Conservation (phyloP, 2,797 vertebrate species). For the Gorsachius magnificus region DNA sequence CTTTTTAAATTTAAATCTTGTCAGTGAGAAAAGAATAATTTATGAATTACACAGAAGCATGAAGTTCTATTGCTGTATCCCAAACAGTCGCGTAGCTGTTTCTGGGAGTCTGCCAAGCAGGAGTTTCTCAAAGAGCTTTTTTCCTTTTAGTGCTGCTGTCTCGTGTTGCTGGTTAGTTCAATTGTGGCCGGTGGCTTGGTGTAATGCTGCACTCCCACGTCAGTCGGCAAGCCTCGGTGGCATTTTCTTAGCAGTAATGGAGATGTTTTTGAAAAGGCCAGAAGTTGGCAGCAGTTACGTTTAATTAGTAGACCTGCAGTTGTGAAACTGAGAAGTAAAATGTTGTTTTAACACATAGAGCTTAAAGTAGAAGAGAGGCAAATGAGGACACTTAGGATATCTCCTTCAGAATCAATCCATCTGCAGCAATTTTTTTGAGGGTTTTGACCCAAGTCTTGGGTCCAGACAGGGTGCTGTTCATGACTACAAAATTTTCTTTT, state of each 20-base stretch:
- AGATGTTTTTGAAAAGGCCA: background rate
- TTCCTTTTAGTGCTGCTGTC: background rate
- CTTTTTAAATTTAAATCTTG: background rate
- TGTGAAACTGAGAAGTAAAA: background rate
- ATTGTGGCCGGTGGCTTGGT: background rate
- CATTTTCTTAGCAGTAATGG: background rate
- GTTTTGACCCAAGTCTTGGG: background rate
- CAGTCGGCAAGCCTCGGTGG: background rate
- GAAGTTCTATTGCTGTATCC: background rate
- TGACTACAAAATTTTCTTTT: background rate
- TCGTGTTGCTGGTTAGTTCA: background rate
- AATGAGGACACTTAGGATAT: background rate
- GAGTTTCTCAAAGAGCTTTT: background rate
- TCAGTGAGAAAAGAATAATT: background rate
- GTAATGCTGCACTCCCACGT: background rate
- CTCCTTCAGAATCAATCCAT: background rate
- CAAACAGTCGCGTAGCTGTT: background rate
- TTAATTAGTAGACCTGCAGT: background rate
- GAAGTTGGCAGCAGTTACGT: background rate
- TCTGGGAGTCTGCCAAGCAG: background rate
- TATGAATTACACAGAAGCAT: background rate
- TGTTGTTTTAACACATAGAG: background rate
- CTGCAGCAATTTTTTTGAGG: background rate
- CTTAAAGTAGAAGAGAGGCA: background rate
- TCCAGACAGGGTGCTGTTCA: background rate